phyloP scores from a whole-genome alignment of 2,888 invertebrate genomes.

The Nasonovia ribisnigri region DNA sequence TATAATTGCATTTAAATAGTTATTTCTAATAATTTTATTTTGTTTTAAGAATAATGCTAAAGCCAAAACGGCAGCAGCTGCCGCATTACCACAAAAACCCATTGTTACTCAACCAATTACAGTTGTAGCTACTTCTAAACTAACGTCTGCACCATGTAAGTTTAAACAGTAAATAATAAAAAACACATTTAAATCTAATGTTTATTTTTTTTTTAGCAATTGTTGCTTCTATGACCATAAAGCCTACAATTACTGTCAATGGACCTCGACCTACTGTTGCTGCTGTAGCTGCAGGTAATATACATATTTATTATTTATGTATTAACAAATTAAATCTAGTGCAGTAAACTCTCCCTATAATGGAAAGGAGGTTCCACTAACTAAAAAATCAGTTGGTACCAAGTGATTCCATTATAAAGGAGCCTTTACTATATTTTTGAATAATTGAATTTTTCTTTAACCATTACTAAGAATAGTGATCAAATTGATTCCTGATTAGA shows the following conservation, averaged over 20 bases:
- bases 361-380: no score
- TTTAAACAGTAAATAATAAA: neutral
- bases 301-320: neutral
- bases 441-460: neutral
- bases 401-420: no score
- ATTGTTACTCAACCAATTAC: slow-evolving; percentile 47
- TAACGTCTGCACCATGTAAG: slow-evolving; percentile 36
- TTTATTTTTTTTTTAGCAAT: slow-evolving; percentile 22
- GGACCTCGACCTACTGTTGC: slow-evolving; percentile 57
- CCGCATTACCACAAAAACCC: slow-evolving; percentile 48
- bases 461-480: neutral
- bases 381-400: no score
- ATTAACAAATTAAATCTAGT: neutral
- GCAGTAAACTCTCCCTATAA: no score
- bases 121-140: slow-evolving; percentile 38
- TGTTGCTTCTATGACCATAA: slow-evolving; percentile 62
- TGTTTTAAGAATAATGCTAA: slow-evolving; percentile 58
- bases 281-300: slow-evolving; percentile 62
- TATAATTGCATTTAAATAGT: neutral
- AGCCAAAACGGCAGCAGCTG: slow-evolving; percentile 54
- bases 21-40: neutral
- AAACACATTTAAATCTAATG: neutral
- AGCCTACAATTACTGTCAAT: slow-evolving; percentile 56
- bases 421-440: neutral
- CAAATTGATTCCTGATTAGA: neutral